A percentile compares a stretch with the other conserved stretches of the same genome.
phyloP scores from a whole-genome alignment of 2,113 vertebrate species.

The Apaloderma vittatum region DNA sequence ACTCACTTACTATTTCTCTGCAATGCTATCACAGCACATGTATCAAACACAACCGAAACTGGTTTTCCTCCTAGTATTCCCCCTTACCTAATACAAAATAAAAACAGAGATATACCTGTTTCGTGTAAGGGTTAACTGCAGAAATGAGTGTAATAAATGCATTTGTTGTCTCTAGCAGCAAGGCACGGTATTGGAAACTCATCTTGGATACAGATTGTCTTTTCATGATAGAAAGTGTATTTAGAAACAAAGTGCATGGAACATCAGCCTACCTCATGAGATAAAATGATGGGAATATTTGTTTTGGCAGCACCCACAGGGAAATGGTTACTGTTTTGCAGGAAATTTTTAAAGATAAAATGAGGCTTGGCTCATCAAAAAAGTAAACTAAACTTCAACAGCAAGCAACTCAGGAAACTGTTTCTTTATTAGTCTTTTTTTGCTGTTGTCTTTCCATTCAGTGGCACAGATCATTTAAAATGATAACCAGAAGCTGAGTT shows the following conservation, averaged over 20 bases:
- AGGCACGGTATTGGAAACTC: not conserved
- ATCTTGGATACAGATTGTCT: not conserved
- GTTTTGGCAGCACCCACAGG: not conserved
- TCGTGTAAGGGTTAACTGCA: not conserved
- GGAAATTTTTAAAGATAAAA: conserved; percentile 11
- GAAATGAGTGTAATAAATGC: not conserved
- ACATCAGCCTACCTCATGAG: not conserved
- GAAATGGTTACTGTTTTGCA: conserved; percentile 2
- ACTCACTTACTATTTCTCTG: not conserved
- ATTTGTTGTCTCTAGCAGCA: not conserved
- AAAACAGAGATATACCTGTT: not conserved
- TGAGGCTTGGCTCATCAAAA: conserved; percentile 27
- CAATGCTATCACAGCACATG: not conserved
- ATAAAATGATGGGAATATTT: conserved; percentile 42
- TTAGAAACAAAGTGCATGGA: conserved; percentile 15
- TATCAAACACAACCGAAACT: not conserved
- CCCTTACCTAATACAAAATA: not conserved
- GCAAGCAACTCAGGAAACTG: conserved; percentile 25
- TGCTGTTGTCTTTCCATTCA: not conserved
- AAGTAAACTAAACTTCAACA: conserved; percentile 19
- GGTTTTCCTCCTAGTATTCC: not conserved
- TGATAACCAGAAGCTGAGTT: not conserved
- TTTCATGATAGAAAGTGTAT: not conserved
- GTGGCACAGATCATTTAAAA: conserved; percentile 31
- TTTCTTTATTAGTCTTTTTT: conserved; percentile 30